A percentile compares a stretch with the other conserved stretches of the same genome.
These are phyloP conservation scores for Apteryx owenii DNA, from an alignment of 2,113 vertebrate species.

Conservation along the genomic window DNA sequence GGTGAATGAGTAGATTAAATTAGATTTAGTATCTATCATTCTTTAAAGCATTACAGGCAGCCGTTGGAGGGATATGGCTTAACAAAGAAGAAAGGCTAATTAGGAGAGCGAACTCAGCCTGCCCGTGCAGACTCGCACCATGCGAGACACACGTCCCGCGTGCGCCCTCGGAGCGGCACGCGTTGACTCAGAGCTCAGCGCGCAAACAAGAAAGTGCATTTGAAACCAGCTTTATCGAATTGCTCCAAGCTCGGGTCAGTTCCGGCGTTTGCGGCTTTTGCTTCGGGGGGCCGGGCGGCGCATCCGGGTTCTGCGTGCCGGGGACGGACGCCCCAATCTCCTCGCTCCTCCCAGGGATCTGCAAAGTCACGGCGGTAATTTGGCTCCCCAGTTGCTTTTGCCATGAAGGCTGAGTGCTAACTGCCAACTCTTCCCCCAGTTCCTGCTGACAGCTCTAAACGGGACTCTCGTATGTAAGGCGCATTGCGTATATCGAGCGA, in stretches of 20 bases:
- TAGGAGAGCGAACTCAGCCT: not conserved
- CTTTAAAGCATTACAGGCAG: slow-evolving; percentile 2
- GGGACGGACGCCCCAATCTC: not conserved
- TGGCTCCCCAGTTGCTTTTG: not conserved
- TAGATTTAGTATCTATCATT: slow-evolving; percentile 52
- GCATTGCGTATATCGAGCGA: no score
- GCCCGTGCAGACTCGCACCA: not conserved
- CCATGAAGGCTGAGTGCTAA: not conserved
- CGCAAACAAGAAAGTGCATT: not conserved
- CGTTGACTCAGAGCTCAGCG: rapidly evolving
- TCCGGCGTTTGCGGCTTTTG: not conserved
- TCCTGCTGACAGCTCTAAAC: not conserved
- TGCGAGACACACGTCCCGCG: not conserved
- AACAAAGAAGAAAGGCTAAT: not conserved
- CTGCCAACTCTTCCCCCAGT: not conserved
- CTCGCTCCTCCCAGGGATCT: not conserved
- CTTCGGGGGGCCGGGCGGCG: not conserved
- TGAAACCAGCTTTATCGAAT: rapidly evolving
- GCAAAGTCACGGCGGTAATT: not conserved
- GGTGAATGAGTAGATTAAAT: slow-evolving; percentile 62
- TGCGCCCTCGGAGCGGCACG: not conserved
- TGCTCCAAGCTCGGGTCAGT: not conserved
- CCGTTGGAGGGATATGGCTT: not conserved
- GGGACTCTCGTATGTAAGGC: not conserved
- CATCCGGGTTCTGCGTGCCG: rapidly evolving